Base-by-base conservation (phyloP, 2,797 vertebrate species). In the Lithobates pipiens region DNA sequence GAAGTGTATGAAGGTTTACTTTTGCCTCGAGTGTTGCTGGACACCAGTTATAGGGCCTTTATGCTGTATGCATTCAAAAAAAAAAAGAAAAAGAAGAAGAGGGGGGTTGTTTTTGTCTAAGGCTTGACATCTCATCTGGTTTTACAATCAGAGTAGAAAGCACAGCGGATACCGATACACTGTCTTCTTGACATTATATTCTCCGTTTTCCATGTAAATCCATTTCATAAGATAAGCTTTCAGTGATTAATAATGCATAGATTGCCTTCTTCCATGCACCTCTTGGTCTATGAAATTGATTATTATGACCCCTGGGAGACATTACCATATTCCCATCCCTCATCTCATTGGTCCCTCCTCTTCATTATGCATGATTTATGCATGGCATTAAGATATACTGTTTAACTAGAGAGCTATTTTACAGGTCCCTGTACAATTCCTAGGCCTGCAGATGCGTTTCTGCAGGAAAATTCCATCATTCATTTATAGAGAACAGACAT, bases 211-310 rank as follows among this genome's bases (percentile, higher is more conserved):
- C 10, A 15, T 29, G 25, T 67, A 67, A 67, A 25, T 67, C 65
- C 29, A 13, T 67, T 67, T 84, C 57, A 61, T 70, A 27, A 71
- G 69, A 67, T 13, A 63, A 18, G 34, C 67, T 42, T 23, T 44
- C 76, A 3, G 34, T 65, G 67, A 34, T 79, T 79, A 79, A 85
- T 79, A 79, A 85, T 79, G 57, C 68, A 74, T 57, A 34, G 27
- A 29, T 29, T 11, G 39, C 27, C 42, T 15, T n/a, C 36, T 29
- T 67, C 65, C 65, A 1, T 29, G 36, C 32, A 71, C 13, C 67
- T 23, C 34, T 42, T 84, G 15, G 54, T 42, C 75, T 73, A 63
- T 15, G 9, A 63, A 61, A 84, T 65, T 42, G 54, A 71, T 73
- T 76, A 8, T 72, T n/a, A 50, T 27, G 34, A 77, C 54, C 74